phyloP scores from a whole-genome alignment of 2,113 vertebrate genomes.

The Hemichromis elongatus region DNA sequence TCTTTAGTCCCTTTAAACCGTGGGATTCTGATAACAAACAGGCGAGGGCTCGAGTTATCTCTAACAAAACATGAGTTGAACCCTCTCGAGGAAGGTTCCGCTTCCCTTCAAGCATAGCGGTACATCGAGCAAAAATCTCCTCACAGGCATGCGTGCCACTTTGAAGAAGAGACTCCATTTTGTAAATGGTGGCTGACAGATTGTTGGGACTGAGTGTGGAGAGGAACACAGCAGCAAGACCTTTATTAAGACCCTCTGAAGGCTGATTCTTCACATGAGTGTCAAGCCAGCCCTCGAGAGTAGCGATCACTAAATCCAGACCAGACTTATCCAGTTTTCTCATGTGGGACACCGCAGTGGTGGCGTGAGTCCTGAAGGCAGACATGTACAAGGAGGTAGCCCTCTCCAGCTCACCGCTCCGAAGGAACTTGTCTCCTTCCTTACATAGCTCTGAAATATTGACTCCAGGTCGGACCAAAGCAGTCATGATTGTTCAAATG shows the following conservation, averaged over 20 bases:
- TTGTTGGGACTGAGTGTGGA: constrained; percentile 80
- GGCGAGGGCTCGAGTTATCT: constrained; percentile 81
- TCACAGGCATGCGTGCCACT: constrained; percentile 49
- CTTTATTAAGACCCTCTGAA: constrained; percentile 70
- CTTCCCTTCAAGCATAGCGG: constrained; percentile 67
- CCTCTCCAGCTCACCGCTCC: constrained; percentile 52
- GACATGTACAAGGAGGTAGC: constrained; percentile 81
- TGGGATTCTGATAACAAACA: constrained; percentile 69
- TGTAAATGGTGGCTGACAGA: constrained; percentile 71
- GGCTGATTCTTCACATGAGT: constrained; percentile 55
- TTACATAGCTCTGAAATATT: constrained; percentile 68
- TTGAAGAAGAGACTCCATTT: constrained; percentile 79
- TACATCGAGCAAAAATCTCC: constrained; percentile 77
- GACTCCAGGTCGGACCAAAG: constrained; percentile 63
- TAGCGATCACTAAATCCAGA: constrained; percentile 57
- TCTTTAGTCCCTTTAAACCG: constrained; percentile 50
- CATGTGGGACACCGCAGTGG: constrained; percentile 70
- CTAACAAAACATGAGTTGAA: constrained; percentile 61
- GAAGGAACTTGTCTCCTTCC: constrained; percentile 75
- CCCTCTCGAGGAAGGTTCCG: neutral
- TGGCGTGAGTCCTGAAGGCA: constrained; percentile 80
- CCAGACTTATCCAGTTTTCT: constrained; percentile 43
- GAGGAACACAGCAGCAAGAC: constrained; percentile 80
- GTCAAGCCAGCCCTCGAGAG: constrained; percentile 80
- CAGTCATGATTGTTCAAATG: constrained; percentile 37